Evolutionary conservation across 1,140 invertebrate species (phyloP).

Genomic region (Yoshiicerus persimilis): DNA sequence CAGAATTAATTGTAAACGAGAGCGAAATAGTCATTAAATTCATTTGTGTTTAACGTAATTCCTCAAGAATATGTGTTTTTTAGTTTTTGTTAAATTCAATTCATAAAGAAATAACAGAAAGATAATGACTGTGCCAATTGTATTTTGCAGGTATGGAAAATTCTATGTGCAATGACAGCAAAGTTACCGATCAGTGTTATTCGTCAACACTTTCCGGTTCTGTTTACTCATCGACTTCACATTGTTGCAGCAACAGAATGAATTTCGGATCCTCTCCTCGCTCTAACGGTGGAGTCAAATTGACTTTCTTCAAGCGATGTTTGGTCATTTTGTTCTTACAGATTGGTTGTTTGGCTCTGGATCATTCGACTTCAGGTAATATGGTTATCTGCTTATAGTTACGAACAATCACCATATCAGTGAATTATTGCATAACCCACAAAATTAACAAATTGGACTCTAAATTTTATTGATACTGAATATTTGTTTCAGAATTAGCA

Average conservation of each 20-base stretch:
- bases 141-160: not conserved
- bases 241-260: constrained; percentile 1
- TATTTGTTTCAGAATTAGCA: constrained; percentile 32
- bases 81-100: no score
- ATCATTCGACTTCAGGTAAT: constrained; percentile 38
- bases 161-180: constrained; percentile 1
- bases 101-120: no score
- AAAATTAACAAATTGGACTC: no score
- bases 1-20: no score
- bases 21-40: no score
- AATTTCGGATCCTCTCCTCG: not conserved
- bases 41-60: no score
- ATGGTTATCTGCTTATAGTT: no score
- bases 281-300: not conserved
- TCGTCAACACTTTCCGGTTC: not conserved
- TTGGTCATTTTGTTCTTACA: constrained; percentile 40
- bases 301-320: constrained; percentile 38
- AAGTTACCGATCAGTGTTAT: not conserved
- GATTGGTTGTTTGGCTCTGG: constrained; percentile 41
- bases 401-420: no score
- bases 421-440: no score
- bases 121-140: no score
- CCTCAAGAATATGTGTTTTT: no score
- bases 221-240: not conserved
- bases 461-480: not conserved